These are phyloP conservation scores for Oscheius sp. DNA, from an alignment of 1,140 invertebrate genomes.

Conservation along the genomic window DNA sequence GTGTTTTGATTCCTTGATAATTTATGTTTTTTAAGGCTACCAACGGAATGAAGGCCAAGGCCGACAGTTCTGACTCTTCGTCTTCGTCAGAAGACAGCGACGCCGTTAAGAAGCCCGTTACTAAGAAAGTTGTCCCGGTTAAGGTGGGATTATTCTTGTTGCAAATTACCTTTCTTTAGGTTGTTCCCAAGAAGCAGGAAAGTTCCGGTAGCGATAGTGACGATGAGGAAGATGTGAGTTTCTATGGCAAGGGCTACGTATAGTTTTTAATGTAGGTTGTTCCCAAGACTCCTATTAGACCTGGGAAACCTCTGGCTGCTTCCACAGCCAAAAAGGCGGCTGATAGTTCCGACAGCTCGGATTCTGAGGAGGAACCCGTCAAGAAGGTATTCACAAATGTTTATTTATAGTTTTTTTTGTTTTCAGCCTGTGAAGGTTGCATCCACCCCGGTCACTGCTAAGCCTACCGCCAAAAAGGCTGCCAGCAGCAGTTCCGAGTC, in stretches of 20 bases:
- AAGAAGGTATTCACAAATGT: not conserved
- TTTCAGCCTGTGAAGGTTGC: slow-evolving; percentile 4
- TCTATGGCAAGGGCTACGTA: too few relatives aligned
- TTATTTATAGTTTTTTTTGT: too few relatives aligned
- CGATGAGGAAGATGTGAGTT: too few relatives aligned
- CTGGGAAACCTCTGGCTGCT: slow-evolving; percentile 30
- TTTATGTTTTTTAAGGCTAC: too few relatives aligned
- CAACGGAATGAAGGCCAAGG: too few relatives aligned
- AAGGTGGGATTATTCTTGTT: not conserved
- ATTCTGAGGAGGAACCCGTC: slow-evolving; percentile 1
- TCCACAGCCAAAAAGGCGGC: slow-evolving; percentile 28
- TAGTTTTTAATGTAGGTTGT: too few relatives aligned
- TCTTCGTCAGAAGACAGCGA: not conserved
- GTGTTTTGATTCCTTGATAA: too few relatives aligned
- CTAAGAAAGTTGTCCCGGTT: not conserved
- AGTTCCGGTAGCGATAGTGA: slow-evolving; percentile 21
- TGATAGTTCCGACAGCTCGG: slow-evolving; percentile 21
- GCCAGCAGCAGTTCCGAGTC: slow-evolving; percentile 5
- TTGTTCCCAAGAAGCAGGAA: slow-evolving; percentile 23
- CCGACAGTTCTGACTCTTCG: not conserved
- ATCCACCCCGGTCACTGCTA: slow-evolving; percentile 1
- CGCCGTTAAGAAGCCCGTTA: not conserved
- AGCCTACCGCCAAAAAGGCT: slow-evolving; percentile 72
- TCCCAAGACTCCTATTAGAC: too few relatives aligned
- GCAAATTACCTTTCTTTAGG: not conserved